Percentiles rank a stretch among this genome's conserved stretches.
Evolutionary conservation across 2,888 invertebrate genomes (phyloP).

Genomic region (Ctena decussata): DNA sequence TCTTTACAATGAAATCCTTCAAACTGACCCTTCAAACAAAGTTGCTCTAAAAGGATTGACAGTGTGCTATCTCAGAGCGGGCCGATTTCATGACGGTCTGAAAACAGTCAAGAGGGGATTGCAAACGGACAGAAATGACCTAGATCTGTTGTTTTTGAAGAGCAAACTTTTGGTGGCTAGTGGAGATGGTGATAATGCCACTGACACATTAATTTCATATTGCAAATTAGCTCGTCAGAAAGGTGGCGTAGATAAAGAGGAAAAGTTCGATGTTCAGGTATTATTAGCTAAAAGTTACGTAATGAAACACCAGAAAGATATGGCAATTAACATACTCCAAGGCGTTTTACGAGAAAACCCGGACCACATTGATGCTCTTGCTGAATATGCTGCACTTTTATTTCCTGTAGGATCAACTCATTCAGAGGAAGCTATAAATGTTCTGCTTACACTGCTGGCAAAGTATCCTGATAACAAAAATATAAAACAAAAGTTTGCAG

Average conservation of each 20-base stretch:
- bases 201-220: constrained; percentile 54
- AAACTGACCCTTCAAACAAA: constrained; percentile 27
- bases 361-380: constrained; percentile 63
- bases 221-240: constrained; percentile 52
- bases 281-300: constrained; percentile 66
- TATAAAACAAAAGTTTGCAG: constrained; percentile 64
- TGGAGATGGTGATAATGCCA: constrained; percentile 56
- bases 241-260: constrained; percentile 43
- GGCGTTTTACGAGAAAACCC: constrained; percentile 66
- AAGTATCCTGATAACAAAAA: constrained; percentile 54
- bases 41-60: constrained; percentile 52
- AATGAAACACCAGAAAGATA: constrained; percentile 66
- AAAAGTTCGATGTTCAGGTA: constrained; percentile 66
- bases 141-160: constrained; percentile 23
- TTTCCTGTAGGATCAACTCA: constrained; percentile 58
- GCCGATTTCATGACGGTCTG: constrained; percentile 51
- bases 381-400: constrained; percentile 64
- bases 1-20: constrained; percentile 59
- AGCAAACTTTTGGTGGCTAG: constrained; percentile 53
- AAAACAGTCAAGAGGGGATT: constrained; percentile 37
- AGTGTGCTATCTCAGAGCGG: constrained; percentile 58
- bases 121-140: constrained; percentile 27
- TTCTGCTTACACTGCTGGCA: constrained; percentile 58
- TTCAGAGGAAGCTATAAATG: constrained; percentile 64
- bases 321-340: constrained; percentile 68